Evolutionary conservation across 2,888 invertebrate species (phyloP).

Genomic region (Anodontia alba): DNA sequence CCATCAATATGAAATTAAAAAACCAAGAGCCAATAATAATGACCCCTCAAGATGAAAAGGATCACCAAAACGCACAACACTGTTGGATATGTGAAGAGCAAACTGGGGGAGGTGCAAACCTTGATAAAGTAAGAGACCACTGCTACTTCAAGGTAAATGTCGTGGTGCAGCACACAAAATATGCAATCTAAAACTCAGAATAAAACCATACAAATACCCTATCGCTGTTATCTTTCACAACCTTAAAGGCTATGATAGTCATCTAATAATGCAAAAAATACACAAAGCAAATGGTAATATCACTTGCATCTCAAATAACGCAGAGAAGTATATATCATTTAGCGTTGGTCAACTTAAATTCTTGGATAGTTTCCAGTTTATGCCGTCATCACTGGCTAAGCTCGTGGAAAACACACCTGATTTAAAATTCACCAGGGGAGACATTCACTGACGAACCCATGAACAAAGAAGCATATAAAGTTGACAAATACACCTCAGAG

Average conservation of each 20-base stretch:
- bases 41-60: neutral
- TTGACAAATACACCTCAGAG: neutral
- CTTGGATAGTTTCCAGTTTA: too few relatives aligned
- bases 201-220: constrained; percentile 1
- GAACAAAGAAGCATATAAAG: neutral
- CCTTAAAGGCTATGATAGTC: too few relatives aligned
- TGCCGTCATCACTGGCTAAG: too few relatives aligned
- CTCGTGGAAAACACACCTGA: constrained; percentile 3
- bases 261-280: too few relatives aligned
- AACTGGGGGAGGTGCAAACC: neutral
- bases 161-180: too few relatives aligned
- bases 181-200: constrained; percentile 18
- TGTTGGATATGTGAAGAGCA: constrained; percentile 9
- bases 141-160: constrained; percentile 12
- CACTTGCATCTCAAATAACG: neutral
- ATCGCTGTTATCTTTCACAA: constrained; percentile 7
- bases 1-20: constrained; percentile 10
- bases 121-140: neutral
- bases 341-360: too few relatives aligned
- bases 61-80: constrained; percentile 4
- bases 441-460: neutral
- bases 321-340: too few relatives aligned
- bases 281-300: too few relatives aligned
- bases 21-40: constrained; percentile 10
- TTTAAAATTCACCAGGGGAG: neutral